These are phyloP conservation scores for Chionoecetes opilio DNA, from an alignment of 1,140 invertebrate genomes.

Conservation along the genomic window DNA sequence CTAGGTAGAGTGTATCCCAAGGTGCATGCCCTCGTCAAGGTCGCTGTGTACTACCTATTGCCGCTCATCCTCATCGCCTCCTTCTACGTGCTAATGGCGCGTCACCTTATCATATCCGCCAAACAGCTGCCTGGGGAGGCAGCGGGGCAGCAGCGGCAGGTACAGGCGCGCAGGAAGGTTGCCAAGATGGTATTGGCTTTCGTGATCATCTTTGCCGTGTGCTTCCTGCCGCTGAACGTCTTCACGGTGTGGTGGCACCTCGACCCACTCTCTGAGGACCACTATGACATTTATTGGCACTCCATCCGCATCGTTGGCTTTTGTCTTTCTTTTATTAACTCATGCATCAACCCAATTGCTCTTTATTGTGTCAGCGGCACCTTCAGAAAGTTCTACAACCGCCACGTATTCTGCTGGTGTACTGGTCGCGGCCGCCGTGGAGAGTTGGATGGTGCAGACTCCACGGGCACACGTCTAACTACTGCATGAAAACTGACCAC, in stretches of 20 bases:
- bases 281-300: conserved; percentile 95
- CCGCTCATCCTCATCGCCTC: conserved; percentile 92
- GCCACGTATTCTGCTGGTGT: conserved; percentile 92
- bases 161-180: conserved; percentile 93
- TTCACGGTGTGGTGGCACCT: conserved; percentile 96
- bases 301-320: conserved; percentile 93
- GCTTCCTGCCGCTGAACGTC: conserved; percentile 93
- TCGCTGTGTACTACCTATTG: conserved; percentile 89
- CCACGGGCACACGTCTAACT: conserved; percentile 38
- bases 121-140: conserved; percentile 87
- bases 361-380: conserved; percentile 96
- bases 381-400: conserved; percentile 96
- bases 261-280: conserved; percentile 88
- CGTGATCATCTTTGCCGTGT: conserved; percentile 94
- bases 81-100: conserved; percentile 95
- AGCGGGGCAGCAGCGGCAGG: conserved; percentile 84
- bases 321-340: conserved; percentile 94
- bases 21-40: conserved; percentile 79
- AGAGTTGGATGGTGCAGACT: conserved; percentile 51
- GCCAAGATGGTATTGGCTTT: conserved; percentile 95
- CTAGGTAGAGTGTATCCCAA: conserved; percentile 87
- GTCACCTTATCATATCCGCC: conserved; percentile 92
- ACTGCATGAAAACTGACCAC: conserved; percentile 55
- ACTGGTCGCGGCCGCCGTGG: not conserved
- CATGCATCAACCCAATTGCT: conserved; percentile 96